Evolutionary conservation across 2,888 invertebrate genomes (phyloP), one percentile per base, ranked within the genome.

Genomic region (Orthonychiurus folsomi): DNA sequence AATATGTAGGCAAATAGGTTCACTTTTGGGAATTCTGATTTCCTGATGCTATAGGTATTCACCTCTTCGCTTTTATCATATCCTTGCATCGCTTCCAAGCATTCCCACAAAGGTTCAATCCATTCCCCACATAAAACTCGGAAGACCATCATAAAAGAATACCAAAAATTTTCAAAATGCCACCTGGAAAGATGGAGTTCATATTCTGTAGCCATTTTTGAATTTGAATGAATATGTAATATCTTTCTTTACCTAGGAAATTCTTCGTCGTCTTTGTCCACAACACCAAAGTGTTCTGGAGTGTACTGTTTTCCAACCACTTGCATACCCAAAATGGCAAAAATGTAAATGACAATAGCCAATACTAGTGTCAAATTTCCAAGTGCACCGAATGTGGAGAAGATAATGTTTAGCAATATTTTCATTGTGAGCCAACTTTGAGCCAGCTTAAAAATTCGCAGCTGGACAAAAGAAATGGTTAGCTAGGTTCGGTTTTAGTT

Each of bases 401-500:
- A 89, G 77, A 95, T 95, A 78, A 95, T 95, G 80, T 93, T 92
- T 77, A 96, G 84, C 72, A 95, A 83, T 73, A 95, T 89, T 80
- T 93, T 89, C 94, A 96, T 94, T 69, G 95, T 95, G 73, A 93
- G 90, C 95, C 95, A 96, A 54, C 94, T 93, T 79, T 95, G 94
- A 69, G 95, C 95, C 76, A 96, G 83, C 77, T 95, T 94, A 78
- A 96, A 83, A 68, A 96, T 94, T 74, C 95, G 84, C 75, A 93
- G 81, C 92, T 92, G 80, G 23, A 83, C 83, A 71, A 24, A 21
- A 20, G 9, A 9, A 56, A 37, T 37, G 5, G 9, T n/a, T 23
- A 52, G 56, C 56, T 21, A 55, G 9, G 21, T 55, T 55, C 37
- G 5, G 37, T n/a, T n/a, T n/a, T n/a, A n/a, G n/a, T n/a, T n/a